Conservation (phyloP, 1,140 invertebrate genomes). For the Vanessa tameamea region DNA sequence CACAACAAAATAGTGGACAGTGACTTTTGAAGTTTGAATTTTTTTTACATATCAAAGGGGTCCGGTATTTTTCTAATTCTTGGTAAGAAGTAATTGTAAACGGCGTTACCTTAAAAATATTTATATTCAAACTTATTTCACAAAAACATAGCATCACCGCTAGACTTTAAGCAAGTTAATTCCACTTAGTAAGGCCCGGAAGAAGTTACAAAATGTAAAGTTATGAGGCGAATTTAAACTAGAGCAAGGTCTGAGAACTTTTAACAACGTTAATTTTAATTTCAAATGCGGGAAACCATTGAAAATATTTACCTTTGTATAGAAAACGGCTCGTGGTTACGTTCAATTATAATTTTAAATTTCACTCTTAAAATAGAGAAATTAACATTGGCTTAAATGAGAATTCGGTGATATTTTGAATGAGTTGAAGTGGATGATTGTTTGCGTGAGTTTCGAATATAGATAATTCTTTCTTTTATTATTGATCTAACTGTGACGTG, state of each 20-base stretch:
- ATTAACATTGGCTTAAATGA: conserved; percentile 1
- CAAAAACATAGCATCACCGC: background rate
- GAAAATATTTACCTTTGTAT: conserved; percentile 5
- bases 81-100: too few relatives aligned
- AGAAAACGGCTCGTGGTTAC: background rate
- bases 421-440: background rate
- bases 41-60: too few relatives aligned
- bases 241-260: background rate
- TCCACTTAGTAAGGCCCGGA: too few relatives aligned
- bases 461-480: too few relatives aligned
- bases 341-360: conserved; percentile 13
- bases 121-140: too few relatives aligned
- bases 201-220: background rate
- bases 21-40: too few relatives aligned
- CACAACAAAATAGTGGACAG: too few relatives aligned
- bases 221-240: conserved; percentile 4
- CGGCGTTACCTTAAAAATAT: too few relatives aligned
- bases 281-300: conserved; percentile 1
- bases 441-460: background rate
- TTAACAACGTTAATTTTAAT: conserved; percentile 7
- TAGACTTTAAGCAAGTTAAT: background rate
- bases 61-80: too few relatives aligned
- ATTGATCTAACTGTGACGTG: background rate
- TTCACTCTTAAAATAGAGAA: background rate
- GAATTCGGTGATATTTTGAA: background rate